Conservation (phyloP, 2,113 vertebrate species). For the Gavialis gangeticus region DNA sequence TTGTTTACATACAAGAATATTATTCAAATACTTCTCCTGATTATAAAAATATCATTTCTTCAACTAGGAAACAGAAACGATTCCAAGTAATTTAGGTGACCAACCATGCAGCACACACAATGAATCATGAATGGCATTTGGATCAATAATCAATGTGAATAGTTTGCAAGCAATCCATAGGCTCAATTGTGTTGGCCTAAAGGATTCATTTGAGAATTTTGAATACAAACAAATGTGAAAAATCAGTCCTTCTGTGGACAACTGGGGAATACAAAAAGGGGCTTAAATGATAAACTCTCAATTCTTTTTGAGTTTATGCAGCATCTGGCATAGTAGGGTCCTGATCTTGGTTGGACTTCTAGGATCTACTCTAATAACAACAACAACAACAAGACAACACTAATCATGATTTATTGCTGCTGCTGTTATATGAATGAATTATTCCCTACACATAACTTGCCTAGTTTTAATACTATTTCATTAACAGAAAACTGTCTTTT, state of each 20-base stretch:
- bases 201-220: background rate
- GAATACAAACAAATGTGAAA: background rate
- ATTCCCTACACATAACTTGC: background rate
- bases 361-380: background rate
- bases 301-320: background rate
- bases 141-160: fast-evolving
- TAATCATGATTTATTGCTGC: no score
- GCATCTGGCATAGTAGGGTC: background rate
- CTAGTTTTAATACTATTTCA: background rate
- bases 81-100: background rate
- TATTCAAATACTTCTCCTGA: background rate
- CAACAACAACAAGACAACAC: background rate
- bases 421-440: background rate
- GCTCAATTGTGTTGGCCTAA: background rate
- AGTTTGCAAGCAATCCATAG: background rate
- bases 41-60: fast-evolving
- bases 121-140: fast-evolving
- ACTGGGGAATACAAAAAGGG: background rate
- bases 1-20: background rate
- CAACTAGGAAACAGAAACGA: background rate
- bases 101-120: background rate
- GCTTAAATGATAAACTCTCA: background rate
- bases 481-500: background rate
- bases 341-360: background rate
- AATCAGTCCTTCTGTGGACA: background rate